A percentile compares a stretch with the other conserved stretches of the same genome.
Evolutionary conservation across 2,797 vertebrate species (phyloP).

Genomic region (Ptychadena robeensis): DNA sequence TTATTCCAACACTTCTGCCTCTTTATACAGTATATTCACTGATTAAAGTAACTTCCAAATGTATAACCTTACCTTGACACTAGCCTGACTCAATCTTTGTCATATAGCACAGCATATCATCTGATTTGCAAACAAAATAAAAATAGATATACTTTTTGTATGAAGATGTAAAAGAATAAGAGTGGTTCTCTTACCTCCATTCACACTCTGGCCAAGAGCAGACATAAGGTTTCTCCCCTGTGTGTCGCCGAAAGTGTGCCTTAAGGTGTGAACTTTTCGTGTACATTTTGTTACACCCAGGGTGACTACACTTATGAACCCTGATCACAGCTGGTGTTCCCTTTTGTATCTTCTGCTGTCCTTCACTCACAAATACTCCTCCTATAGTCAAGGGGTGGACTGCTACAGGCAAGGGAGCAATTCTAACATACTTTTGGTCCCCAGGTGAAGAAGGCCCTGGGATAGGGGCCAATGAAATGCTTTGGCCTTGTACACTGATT

Average conservation of each 20-base stretch:
- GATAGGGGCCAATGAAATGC: conserved; percentile 61
- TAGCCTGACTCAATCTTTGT: too few relatives aligned
- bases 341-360: conserved; percentile 38
- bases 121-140: not conserved
- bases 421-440: conserved; percentile 68
- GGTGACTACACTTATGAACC: conserved; percentile 67
- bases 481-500: conserved; percentile 67
- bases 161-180: not conserved
- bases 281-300: conserved; percentile 69
- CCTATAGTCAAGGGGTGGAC: not conserved
- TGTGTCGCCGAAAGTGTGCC: conserved; percentile 69
- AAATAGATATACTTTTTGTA: not conserved
- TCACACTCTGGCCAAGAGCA: conserved; percentile 71
- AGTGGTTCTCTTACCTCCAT: conserved; percentile 67
- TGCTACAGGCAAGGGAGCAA: conserved; percentile 63
- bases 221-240: conserved; percentile 68
- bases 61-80: too few relatives aligned
- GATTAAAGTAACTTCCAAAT: too few relatives aligned
- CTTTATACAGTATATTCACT: too few relatives aligned
- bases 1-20: too few relatives aligned
- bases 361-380: not conserved
- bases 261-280: conserved; percentile 73
- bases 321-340: not conserved
- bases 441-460: conserved; percentile 3
- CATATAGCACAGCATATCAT: too few relatives aligned